phyloP scores from a whole-genome alignment of 64 coral and sea anemone genomes.

The Pachyseris speciosa region DNA sequence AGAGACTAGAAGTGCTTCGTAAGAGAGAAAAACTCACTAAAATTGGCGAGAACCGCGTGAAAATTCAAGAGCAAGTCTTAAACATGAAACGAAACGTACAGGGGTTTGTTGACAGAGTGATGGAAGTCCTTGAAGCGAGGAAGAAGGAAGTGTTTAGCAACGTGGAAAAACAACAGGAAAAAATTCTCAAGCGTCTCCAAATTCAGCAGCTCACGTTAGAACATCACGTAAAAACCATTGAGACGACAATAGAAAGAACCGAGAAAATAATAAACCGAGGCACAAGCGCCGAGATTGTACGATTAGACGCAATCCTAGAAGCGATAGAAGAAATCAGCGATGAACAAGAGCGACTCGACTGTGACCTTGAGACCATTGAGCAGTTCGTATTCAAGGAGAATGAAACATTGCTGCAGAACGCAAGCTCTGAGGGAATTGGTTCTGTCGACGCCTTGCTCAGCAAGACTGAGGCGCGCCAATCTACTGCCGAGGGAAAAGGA shows the following conservation, averaged over 20 bases:
- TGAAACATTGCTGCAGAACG: neutral
- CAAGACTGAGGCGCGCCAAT: neutral
- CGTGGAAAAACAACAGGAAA: neutral
- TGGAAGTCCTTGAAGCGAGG: neutral
- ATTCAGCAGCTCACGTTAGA: neutral
- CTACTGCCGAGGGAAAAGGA: slow-evolving; percentile 32
- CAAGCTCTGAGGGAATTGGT: neutral
- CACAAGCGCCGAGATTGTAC: neutral
- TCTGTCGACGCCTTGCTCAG: neutral
- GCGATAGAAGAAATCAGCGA: neutral
- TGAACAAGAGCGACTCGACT: neutral
- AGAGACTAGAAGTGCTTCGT: neutral
- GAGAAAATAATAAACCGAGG: neutral
- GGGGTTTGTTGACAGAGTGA: neutral
- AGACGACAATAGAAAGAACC: neutral
- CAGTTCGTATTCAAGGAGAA: neutral
- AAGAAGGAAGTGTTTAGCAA: neutral
- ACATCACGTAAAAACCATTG: neutral
- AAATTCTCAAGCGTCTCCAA: neutral
- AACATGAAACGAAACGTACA: neutral
- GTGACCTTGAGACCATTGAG: neutral
- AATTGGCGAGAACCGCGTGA: neutral
- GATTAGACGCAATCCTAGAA: neutral
- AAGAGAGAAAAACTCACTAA: neutral
- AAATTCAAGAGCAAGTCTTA: neutral